phyloP scores from a whole-genome alignment of 2,797 vertebrate species.

The Arremon brunneinucha region DNA sequence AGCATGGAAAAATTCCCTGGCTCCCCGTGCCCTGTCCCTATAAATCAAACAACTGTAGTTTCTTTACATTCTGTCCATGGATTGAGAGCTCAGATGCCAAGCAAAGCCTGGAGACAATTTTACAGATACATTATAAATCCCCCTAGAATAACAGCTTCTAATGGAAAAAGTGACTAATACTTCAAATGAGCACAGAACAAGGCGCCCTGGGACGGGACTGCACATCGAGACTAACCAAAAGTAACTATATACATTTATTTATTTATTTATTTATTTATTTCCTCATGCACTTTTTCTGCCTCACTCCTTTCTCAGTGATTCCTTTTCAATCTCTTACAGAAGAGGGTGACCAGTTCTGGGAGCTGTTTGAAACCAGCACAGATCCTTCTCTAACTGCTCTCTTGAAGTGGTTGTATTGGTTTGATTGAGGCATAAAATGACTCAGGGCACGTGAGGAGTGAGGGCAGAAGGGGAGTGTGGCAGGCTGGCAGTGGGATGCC shows the following conservation, averaged over 20 bases:
- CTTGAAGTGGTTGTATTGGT: not conserved
- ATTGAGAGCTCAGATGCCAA: conserved; percentile 42
- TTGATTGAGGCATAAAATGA: fast-evolving
- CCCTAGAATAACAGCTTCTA: conserved; percentile 48
- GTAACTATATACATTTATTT: conserved; percentile 51
- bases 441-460: not conserved
- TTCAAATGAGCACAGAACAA: not conserved
- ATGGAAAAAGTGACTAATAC: conserved; percentile 67
- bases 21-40: not conserved
- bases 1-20: conserved; percentile 23
- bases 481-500: not conserved
- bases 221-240: conserved; percentile 4
- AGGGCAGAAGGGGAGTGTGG: not conserved
- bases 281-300: not conserved
- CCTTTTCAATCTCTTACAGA: conserved; percentile 43
- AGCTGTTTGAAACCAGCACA: conserved; percentile 1
- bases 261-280: not conserved
- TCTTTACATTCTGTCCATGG: conserved; percentile 28
- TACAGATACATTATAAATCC: conserved; percentile 58
- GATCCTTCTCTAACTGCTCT: not conserved
- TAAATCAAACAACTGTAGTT: conserved; percentile 47
- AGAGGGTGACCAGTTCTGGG: conserved; percentile 19
- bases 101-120: conserved; percentile 61
- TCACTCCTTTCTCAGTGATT: not conserved
- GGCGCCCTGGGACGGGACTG: not conserved